These are phyloP conservation scores for Zootermopsis nevadensis DNA, from an alignment of 2,888 invertebrate genomes.

Conservation along the genomic window DNA sequence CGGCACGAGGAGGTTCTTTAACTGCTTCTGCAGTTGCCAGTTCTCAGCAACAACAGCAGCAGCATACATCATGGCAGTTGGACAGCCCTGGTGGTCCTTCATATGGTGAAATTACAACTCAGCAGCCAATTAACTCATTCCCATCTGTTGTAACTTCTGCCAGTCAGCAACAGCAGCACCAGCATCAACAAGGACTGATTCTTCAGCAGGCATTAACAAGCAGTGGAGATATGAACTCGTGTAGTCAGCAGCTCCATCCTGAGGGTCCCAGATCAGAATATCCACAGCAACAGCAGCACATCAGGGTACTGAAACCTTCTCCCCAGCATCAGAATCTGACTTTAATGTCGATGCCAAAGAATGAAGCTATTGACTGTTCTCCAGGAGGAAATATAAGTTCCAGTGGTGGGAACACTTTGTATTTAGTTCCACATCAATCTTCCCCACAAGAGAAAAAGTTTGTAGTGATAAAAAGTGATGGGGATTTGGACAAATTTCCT, in stretches of 20 bases:
- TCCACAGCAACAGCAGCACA: constrained; percentile 32
- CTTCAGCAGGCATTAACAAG: constrained; percentile 64
- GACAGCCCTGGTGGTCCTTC: constrained; percentile 53
- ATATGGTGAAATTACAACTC: constrained; percentile 47
- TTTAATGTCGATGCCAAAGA: constrained; percentile 49
- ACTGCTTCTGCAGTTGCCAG: not conserved
- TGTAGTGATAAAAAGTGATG: constrained; percentile 74
- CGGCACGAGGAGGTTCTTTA: constrained; percentile 42
- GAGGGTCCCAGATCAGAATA: constrained; percentile 23
- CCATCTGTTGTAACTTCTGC: constrained; percentile 60
- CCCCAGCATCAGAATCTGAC: constrained; percentile 43
- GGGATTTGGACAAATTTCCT: constrained; percentile 59
- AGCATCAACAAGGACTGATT: constrained; percentile 59
- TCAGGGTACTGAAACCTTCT: constrained; percentile 44
- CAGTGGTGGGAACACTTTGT: constrained; percentile 43
- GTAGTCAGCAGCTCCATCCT: constrained; percentile 22
- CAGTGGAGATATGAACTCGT: constrained; percentile 19
- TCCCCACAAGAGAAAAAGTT: constrained; percentile 70
- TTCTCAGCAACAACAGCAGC: constrained; percentile 40
- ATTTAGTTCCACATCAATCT: constrained; percentile 54
- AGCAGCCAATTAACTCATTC: constrained; percentile 59
- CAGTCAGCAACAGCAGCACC: constrained; percentile 19
- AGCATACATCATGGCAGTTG: constrained; percentile 54
- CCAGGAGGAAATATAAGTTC: constrained; percentile 9
- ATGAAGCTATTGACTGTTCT: constrained; percentile 44